Evolutionary conservation across 2,113 vertebrate genomes (phyloP), one percentile per base, ranked within the genome.

Genomic region (Siniperca chuatsi): DNA sequence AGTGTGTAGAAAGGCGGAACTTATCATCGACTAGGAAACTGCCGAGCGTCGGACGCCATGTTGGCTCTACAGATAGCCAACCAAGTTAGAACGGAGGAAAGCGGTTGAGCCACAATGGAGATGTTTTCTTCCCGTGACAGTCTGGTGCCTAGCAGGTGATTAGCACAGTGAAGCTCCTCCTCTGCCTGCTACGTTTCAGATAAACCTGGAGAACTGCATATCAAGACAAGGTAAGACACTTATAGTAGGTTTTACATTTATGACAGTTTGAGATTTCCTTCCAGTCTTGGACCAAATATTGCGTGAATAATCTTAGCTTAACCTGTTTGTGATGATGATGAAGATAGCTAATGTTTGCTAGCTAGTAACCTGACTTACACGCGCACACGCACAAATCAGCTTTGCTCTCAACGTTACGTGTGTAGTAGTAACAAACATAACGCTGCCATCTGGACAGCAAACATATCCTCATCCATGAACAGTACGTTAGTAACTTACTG

Each of bases 101-200:
- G 20, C 13, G 1, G 1, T 42, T 9, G 90, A 91, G 82, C 92
- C 93, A 79, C 60, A 90, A 92, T 93, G 92, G 90, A 54, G 84
- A 58, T 44, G 79, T 86, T 87, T 90, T 88, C 82, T 79, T 89
- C 68, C 78, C 40, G 80, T 90, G 87, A 90, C 85, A 55, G 78
- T 87, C 60, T 23, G 72, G 82, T 82, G 83, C 25, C 80, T 42
- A 40, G 79, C 90, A 93, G 92, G 92, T 94, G 92, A 94, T 92
- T 90, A 90, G 69, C 77, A 54, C 42, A 72, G 44, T 0, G 65
- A 84, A 82, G 93, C 89, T 89, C 84, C 86, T 79, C 86, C 87
- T 79, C 52, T 61, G 46, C 12, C 65, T 72, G 54, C 52, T 54
- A 71, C 75, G 57, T 48, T 29, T 66, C 3, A 78, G 23, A 90